phyloP scores from a whole-genome alignment of 2,888 invertebrate genomes.

The Temnothorax ravouxi region DNA sequence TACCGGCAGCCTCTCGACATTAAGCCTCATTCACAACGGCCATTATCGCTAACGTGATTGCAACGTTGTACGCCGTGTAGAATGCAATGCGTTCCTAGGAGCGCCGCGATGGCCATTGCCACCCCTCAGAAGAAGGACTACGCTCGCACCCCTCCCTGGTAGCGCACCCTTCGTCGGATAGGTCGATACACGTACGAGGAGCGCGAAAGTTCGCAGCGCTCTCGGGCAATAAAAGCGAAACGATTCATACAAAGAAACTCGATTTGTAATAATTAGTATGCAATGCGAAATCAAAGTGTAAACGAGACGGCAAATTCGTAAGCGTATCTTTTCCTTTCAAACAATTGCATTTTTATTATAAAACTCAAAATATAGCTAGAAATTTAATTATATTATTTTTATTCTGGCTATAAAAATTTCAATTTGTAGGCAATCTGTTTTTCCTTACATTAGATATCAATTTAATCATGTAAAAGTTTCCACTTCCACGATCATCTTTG shows the following conservation, averaged over 20 bases:
- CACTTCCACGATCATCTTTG: background rate
- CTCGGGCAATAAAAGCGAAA: constrained; percentile 43
- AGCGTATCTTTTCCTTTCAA: background rate
- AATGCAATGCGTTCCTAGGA: constrained; percentile 79
- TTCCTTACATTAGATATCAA: background rate
- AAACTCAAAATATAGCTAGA: background rate
- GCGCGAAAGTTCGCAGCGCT: constrained; percentile 61
- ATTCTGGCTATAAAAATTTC: background rate
- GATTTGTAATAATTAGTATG: constrained; percentile 42
- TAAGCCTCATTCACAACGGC: constrained; percentile 66
- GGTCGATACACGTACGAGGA: constrained; percentile 80
- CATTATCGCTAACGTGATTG: constrained; percentile 73
- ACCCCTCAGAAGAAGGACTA: constrained; percentile 74
- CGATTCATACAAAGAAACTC: constrained; percentile 43
- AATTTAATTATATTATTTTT: constrained; percentile 11
- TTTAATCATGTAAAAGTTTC: background rate
- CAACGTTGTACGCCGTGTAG: constrained; percentile 75
- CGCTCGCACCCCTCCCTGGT: constrained; percentile 76
- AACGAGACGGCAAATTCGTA: background rate
- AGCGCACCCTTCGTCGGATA: constrained; percentile 79
- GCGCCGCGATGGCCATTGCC: constrained; percentile 78
- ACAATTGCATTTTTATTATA: background rate
- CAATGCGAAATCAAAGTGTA: background rate
- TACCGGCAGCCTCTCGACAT: constrained; percentile 62
- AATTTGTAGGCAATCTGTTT: background rate